Conservation (phyloP, 2,888 invertebrate genomes). For the Syrista parreyssii region DNA sequence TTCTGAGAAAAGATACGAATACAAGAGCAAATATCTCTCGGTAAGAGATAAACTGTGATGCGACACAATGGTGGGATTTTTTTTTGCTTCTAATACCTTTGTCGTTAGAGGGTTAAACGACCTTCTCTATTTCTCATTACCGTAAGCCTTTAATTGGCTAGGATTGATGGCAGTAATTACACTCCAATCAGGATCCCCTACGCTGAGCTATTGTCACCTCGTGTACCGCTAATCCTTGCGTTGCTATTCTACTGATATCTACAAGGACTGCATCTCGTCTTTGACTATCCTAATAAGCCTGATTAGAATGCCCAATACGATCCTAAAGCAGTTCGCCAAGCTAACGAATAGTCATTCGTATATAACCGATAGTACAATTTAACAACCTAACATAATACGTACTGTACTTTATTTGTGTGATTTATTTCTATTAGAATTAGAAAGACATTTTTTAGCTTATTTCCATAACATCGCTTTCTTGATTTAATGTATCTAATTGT, state of each 20-base stretch:
- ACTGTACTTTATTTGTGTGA: not conserved
- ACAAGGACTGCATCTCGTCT: not conserved
- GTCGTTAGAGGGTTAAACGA: conserved; percentile 24
- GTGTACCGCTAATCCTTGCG: conserved; percentile 10
- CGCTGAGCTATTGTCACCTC: conserved; percentile 29
- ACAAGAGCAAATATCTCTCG: not conserved
- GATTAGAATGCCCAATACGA: not conserved
- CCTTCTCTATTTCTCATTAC: conserved; percentile 34
- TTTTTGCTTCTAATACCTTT: not conserved
- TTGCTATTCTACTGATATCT: not conserved
- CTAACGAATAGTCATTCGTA: not conserved
- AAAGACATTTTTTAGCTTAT: not conserved
- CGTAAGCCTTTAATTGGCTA: conserved; percentile 40
- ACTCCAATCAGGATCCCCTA: conserved; percentile 38
- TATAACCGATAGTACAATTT: not conserved
- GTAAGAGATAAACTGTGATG: not conserved
- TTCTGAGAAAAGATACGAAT: too few relatives aligned
- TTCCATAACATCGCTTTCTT: too few relatives aligned
- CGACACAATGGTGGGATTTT: not conserved
- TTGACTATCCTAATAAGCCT: not conserved
- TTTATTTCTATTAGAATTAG: not conserved
- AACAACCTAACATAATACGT: not conserved
- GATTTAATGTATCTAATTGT: not conserved
- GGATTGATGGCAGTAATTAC: conserved; percentile 42
- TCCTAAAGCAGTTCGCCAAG: not conserved